Evolutionary conservation across 2,888 invertebrate species (phyloP), one percentile per base, ranked within the genome.

Genomic region (Perizoma flavofasciatum): DNA sequence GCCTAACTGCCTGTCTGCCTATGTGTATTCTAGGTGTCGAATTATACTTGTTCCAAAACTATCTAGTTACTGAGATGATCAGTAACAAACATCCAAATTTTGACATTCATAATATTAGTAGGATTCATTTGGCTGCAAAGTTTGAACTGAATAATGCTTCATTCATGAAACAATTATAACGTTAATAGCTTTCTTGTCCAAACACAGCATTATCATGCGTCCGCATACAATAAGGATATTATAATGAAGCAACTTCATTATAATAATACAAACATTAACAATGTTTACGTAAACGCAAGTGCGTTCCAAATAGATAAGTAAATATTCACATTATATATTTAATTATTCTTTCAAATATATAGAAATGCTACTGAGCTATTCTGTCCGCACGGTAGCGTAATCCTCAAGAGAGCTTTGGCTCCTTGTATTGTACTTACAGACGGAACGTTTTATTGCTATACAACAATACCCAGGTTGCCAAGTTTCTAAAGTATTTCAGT

Each of bases 241-340:
- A 43, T 45, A 55, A 55, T 55, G 22, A 53, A 37, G 34, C 45
- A 34, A 49, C 40, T 44, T 32, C 9, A 53, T 49, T 37, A 49
- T 47, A 47, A 59, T 35, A 49, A 50, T 51, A 60, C 32, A 47
- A 39, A 55, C 46, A 41, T 45, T 37, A 43, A 34, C 11, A 46
- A 57, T 57, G 47, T 49, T 53, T 54, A 50, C 57, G 50, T 34
- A 60, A 49, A 59, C 33, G 48, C 54, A 62, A 51, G 40, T 51
- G 41, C 37, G 58, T 54, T 35, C 54, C 44, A 50, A 54, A 53
- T 57, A 53, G 34, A 22, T 52, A 50, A 46, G 40, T 41, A 35
- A 54, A 47, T 54, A 37, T 32, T n/a, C 11, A 22, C 32, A 44
- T 51, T 47, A 39, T 50, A 0, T 35, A 39, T 48, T 41, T 34